Evolutionary conservation across 2,888 invertebrate genomes (phyloP), one percentile per base, ranked within the genome.

Genomic region (Saturnia japonica): DNA sequence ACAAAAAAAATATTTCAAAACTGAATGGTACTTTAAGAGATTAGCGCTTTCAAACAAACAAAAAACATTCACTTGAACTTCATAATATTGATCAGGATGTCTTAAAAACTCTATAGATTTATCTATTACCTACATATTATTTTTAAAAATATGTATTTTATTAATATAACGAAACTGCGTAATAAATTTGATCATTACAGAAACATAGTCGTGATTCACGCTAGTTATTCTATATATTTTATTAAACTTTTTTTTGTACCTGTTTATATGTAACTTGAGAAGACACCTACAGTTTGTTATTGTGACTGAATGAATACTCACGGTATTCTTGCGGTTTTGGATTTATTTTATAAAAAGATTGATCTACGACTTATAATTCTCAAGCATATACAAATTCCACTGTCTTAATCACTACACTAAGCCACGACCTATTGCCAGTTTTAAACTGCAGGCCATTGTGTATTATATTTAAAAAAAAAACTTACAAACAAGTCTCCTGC

Each of bases 261-360:
- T 60, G 14, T 60, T 60, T 60, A 60, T 28, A 25, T 60, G 57
- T 60, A 60, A 60, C 25, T 14, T 28, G 57, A 60, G 57, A 28
- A 60, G 16, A 28, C 28, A 9, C 57, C 57, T 25, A 14, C 57
- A 28, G 25, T 28, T 7, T 28, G 25, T 60, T 19, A 28, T 60
- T 14, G 28, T 34, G 34, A 34, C 34, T 60, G 57, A 28, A 12
- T 28, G 28, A 28, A 60, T 19, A 25, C 14, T 28, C 57, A 60
- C 25, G 57, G 57, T 28, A 14, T 60, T 60, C 57, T 60, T 28
- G 57, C 14, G 57, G 57, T 60, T 57, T 57, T 25, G 25, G 57
- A 57, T 25, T 60, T 14, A 60, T 28, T 60, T 60, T 60, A 60
- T 28, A 60, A 14, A 28, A 28, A 28, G 25, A 28, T 51, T 51